Conservation (phyloP, 2,888 invertebrate genomes). For the Tenthredo livida region DNA sequence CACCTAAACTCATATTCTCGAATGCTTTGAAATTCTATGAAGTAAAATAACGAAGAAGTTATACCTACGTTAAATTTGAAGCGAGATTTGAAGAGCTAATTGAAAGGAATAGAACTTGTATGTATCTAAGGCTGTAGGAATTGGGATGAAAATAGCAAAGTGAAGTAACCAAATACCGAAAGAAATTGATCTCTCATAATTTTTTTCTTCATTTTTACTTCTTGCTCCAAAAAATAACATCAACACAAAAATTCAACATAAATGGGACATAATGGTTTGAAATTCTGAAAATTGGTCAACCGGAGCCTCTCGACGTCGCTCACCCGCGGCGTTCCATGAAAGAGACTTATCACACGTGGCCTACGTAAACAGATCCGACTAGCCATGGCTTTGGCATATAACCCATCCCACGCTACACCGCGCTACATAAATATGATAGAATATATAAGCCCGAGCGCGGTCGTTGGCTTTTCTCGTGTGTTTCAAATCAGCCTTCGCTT, state of each 20-base stretch:
- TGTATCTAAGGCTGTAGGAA: background rate
- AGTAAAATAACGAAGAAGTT: constrained; percentile 26
- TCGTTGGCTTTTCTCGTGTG: constrained; percentile 40
- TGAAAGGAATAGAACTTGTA: background rate
- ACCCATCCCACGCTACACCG: constrained; percentile 36
- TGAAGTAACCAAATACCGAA: background rate
- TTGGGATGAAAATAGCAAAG: background rate
- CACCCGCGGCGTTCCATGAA: constrained; percentile 4
- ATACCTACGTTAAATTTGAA: background rate
- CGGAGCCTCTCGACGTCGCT: background rate
- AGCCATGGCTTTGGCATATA: constrained; percentile 1
- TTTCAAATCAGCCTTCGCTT: constrained; percentile 36
- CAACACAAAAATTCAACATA: background rate
- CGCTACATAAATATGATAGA: constrained; percentile 42
- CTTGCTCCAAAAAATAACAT: background rate
- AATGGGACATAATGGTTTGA: background rate
- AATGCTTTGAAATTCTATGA: constrained; percentile 32
- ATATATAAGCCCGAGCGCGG: constrained; percentile 38
- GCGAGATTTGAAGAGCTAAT: constrained; percentile 12
- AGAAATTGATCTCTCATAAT: background rate
- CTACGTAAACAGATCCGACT: constrained; percentile 44
- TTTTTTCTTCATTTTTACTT: background rate
- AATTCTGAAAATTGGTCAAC: constrained; percentile 4
- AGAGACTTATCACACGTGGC: constrained; percentile 46
- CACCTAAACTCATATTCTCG: constrained; percentile 22